A percentile compares a stretch with the other conserved stretches of the same genome.
Evolutionary conservation across 1,140 invertebrate species (phyloP).

Genomic region (Coptotermes formosanus): DNA sequence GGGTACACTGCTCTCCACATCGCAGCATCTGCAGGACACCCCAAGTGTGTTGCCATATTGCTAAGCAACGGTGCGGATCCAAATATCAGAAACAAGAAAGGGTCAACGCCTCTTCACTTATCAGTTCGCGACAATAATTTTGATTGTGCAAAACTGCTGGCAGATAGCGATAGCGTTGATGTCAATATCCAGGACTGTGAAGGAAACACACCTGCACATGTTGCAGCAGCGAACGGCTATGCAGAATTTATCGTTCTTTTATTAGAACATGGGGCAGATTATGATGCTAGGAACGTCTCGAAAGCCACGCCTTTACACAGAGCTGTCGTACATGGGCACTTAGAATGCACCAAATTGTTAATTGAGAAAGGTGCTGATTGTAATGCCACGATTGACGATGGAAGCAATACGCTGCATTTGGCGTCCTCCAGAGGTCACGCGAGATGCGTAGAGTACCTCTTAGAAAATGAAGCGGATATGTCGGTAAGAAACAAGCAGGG

Average conservation of each 20-base stretch:
- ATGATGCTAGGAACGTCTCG: background rate
- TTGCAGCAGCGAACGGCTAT: slow-evolving; percentile 48
- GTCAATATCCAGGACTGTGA: slow-evolving; percentile 59
- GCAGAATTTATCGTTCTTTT: slow-evolving; percentile 38
- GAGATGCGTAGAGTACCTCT: background rate
- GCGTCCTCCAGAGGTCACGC: background rate
- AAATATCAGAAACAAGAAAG: background rate
- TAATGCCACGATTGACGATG: slow-evolving; percentile 71
- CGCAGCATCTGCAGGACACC: background rate
- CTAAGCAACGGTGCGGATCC: background rate
- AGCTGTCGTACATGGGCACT: slow-evolving; percentile 40
- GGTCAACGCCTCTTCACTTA: background rate
- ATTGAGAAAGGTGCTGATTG: slow-evolving; percentile 62
- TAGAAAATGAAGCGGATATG: background rate
- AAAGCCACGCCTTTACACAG: slow-evolving; percentile 39
- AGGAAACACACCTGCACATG: slow-evolving; percentile 61
- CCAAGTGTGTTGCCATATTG: background rate
- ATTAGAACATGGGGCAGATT: slow-evolving; percentile 21
- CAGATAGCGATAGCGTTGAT: slow-evolving; percentile 60
- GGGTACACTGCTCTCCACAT: background rate
- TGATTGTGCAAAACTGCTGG: slow-evolving; percentile 44
- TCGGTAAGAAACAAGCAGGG: background rate
- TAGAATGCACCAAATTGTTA: slow-evolving; percentile 49
- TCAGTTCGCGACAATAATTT: background rate
- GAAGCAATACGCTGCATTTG: slow-evolving; percentile 63